phyloP scores from a whole-genome alignment of 2,113 vertebrate species.

The Salvelinus alpinus region DNA sequence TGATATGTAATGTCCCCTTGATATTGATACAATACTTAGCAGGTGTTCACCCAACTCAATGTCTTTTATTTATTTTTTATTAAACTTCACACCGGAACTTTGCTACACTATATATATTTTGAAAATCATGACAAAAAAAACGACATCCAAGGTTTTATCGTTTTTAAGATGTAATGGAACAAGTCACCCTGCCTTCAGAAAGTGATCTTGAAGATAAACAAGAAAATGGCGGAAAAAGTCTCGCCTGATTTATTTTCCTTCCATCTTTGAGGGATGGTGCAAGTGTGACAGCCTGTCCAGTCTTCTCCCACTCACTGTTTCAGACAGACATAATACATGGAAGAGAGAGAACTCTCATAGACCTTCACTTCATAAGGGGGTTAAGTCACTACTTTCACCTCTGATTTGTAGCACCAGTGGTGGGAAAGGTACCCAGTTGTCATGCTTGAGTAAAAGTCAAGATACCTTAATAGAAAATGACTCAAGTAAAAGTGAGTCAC shows the following conservation, averaged over 20 bases:
- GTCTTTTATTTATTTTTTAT: constrained; percentile 29
- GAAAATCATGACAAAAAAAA: constrained; percentile 26
- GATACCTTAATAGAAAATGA: too few relatives aligned
- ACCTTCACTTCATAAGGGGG: not conserved
- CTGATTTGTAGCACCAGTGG: too few relatives aligned
- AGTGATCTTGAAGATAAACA: constrained; percentile 49
- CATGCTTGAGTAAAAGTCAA: too few relatives aligned
- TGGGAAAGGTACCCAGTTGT: too few relatives aligned
- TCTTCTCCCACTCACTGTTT: constrained; percentile 1
- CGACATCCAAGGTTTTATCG: not conserved
- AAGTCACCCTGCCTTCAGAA: constrained; percentile 11
- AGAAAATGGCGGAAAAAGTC: constrained; percentile 7
- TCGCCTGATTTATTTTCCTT: too few relatives aligned
- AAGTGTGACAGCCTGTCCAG: not conserved
- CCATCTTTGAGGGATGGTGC: too few relatives aligned
- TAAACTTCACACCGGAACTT: constrained; percentile 42
- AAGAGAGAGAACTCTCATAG: constrained; percentile 24
- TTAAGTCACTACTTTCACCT: too few relatives aligned
- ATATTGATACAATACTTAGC: too few relatives aligned
- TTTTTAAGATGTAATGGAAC: constrained; percentile 20
- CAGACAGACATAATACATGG: too few relatives aligned
- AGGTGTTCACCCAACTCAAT: not conserved
- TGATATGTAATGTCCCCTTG: constrained; percentile 8
- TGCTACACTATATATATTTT: constrained; percentile 62
- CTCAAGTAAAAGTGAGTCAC: too few relatives aligned